Conservation (phyloP, 1,140 invertebrate genomes). For the Pseudomyrmex flavicornis region DNA sequence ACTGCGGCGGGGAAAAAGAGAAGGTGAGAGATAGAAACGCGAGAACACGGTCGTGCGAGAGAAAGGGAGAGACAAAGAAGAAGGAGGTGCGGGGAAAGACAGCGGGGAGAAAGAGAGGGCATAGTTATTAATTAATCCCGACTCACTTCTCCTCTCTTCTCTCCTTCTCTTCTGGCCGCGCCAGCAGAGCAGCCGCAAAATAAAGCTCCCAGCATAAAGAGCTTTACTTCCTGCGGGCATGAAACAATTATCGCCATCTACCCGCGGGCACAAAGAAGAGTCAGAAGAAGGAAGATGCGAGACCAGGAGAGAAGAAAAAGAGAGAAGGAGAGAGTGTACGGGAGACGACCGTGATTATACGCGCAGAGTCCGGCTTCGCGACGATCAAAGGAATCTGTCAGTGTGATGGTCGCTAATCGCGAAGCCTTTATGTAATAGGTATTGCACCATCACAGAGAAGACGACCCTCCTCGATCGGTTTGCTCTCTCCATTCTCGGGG, state of each 20-base stretch:
- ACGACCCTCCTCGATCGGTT: slow-evolving; percentile 57
- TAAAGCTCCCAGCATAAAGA: slow-evolving; percentile 79
- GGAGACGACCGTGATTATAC: slow-evolving; percentile 66
- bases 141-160: slow-evolving; percentile 63
- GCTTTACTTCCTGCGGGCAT: slow-evolving; percentile 76
- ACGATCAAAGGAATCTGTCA: slow-evolving; percentile 73
- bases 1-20: slow-evolving; percentile 23
- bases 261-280: slow-evolving; percentile 66
- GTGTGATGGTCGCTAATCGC: slow-evolving; percentile 73
- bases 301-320: neutral
- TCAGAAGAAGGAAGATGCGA: slow-evolving; percentile 64
- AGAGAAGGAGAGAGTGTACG: no score
- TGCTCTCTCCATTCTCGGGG: neutral
- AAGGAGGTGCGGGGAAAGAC: slow-evolving; percentile 9
- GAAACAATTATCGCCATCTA: slow-evolving; percentile 78
- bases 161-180: slow-evolving; percentile 60
- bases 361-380: slow-evolving; percentile 65
- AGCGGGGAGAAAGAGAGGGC: slow-evolving; percentile 61
- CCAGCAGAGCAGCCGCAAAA: slow-evolving; percentile 73
- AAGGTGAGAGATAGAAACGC: neutral
- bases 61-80: neutral
- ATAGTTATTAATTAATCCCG: slow-evolving; percentile 82
- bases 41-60: neutral
- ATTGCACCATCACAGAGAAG: slow-evolving; percentile 24
- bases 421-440: slow-evolving; percentile 71